phyloP scores from a whole-genome alignment of 1,140 invertebrate genomes.

The Orussus abietinus region DNA sequence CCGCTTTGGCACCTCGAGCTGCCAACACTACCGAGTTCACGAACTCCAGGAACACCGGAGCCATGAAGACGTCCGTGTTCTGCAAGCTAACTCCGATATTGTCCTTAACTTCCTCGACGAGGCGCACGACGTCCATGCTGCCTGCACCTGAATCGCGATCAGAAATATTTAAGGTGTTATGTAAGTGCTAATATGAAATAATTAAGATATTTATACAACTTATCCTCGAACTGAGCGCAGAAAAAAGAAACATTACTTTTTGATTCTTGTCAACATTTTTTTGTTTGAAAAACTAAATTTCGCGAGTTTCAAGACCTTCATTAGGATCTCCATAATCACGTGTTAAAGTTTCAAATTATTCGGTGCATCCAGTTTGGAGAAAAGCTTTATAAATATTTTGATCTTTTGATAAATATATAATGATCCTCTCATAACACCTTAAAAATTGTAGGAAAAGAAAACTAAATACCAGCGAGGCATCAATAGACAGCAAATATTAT shows the following conservation, averaged over 20 bases:
- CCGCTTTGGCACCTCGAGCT: constrained; percentile 58
- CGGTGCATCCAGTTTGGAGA: too few species aligned
- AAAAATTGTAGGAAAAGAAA: constrained; percentile 2
- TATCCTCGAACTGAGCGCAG: constrained; percentile 3
- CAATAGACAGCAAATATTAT: too few species aligned
- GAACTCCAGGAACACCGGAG: constrained; percentile 83
- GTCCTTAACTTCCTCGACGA: constrained; percentile 91
- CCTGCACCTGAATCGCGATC: constrained; percentile 75
- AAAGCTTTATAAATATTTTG: not conserved
- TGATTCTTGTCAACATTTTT: too few species aligned
- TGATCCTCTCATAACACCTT: not conserved
- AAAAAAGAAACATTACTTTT: constrained; percentile 1
- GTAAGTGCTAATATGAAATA: not conserved
- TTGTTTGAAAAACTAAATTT: too few species aligned
- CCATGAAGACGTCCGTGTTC: constrained; percentile 92
- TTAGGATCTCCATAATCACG: too few species aligned
- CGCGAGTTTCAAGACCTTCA: too few species aligned
- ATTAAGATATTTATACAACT: too few species aligned
- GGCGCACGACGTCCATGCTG: constrained; percentile 93
- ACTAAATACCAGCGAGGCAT: constrained; percentile 2
- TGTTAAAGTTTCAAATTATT: too few species aligned
- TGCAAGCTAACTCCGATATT: constrained; percentile 71
- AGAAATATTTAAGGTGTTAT: not conserved
- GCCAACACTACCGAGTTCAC: constrained; percentile 63
- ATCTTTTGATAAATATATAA: constrained; percentile 6